Conservation (phyloP, 2,888 invertebrate species). For the Caenorhabditis becei region DNA sequence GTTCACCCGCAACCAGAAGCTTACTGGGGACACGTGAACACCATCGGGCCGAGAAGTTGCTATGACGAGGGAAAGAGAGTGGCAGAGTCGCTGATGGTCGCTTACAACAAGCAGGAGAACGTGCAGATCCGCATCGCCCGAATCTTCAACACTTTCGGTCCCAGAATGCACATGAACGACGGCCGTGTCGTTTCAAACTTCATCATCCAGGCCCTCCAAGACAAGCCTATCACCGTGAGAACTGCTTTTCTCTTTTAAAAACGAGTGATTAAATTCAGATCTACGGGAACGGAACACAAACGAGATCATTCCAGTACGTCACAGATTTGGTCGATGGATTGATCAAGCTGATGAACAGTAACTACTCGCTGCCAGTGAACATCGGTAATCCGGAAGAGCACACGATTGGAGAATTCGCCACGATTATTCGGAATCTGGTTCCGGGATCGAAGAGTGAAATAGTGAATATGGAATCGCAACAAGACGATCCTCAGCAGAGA, state of each 20-base stretch:
- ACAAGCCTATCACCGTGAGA: constrained; percentile 92
- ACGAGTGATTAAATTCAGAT: constrained; percentile 81
- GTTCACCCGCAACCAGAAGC: constrained; percentile 95
- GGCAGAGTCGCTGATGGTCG: constrained; percentile 95
- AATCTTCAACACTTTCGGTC: constrained; percentile 99
- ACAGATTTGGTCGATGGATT: constrained; percentile 96
- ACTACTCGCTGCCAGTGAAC: constrained; percentile 94
- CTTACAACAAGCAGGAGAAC: constrained; percentile 97
- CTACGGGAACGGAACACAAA: constrained; percentile 85
- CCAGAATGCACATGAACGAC: constrained; percentile 98
- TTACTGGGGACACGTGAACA: constrained; percentile 97
- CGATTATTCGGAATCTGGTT: constrained; percentile 83
- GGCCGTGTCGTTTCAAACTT: constrained; percentile 99
- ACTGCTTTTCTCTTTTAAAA: too few relatives aligned
- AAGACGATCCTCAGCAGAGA: constrained; percentile 96
- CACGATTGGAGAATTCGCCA: constrained; percentile 89
- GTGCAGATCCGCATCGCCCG: constrained; percentile 95
- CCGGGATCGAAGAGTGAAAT: constrained; percentile 90
- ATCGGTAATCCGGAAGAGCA: constrained; percentile 98
- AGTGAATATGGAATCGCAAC: constrained; percentile 89
- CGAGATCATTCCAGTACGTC: constrained; percentile 98
- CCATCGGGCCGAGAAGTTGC: constrained; percentile 92
- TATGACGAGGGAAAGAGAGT: constrained; percentile 99
- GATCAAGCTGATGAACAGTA: constrained; percentile 92
- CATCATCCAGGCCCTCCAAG: constrained; percentile 95